Percentiles rank a stretch among this genome's conserved stretches.
These are phyloP conservation scores for Torymus texanus DNA, from an alignment of 2,888 invertebrate genomes.

Conservation along the genomic window DNA sequence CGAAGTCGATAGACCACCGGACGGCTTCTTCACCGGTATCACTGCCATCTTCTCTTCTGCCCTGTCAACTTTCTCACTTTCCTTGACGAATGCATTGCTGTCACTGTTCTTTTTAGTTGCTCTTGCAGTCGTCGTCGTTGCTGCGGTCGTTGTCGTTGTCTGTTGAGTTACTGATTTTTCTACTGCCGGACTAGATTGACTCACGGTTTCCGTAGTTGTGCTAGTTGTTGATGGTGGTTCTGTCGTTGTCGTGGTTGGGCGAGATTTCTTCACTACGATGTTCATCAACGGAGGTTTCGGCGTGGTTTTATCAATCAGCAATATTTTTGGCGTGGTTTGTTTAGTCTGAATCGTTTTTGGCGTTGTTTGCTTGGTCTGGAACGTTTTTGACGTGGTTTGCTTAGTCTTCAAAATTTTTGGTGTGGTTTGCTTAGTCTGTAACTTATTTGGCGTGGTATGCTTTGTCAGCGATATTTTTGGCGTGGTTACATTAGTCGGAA, in stretches of 20 bases:
- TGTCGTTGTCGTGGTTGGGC: no score
- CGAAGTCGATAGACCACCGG: slow-evolving; percentile 62
- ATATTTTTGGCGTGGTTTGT: no score
- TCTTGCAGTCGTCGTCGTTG: not conserved
- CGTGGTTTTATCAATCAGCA: no score
- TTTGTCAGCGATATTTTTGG: no score
- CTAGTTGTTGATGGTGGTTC: not conserved
- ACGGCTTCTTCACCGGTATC: slow-evolving; percentile 58
- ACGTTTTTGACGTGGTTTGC: no score
- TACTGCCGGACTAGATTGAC: slow-evolving; percentile 11
- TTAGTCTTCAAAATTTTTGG: no score
- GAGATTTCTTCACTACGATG: no score
- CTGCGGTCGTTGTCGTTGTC: not conserved
- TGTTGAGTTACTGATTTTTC: not conserved
- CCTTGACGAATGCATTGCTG: slow-evolving; percentile 39
- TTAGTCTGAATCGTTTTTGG: no score
- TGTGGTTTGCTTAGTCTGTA: no score
- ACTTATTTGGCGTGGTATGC: no score
- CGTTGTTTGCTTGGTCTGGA: no score
- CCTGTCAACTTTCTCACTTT: slow-evolving; percentile 34
- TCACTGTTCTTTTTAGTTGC: slow-evolving; percentile 1
- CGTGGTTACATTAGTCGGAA: no score
- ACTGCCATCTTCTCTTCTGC: not conserved
- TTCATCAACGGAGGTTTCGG: slow-evolving; percentile 48
- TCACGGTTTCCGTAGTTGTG: slow-evolving; percentile 19